Base-by-base conservation (phyloP, 2,888 invertebrate genomes). In the Ophion ellenae region DNA sequence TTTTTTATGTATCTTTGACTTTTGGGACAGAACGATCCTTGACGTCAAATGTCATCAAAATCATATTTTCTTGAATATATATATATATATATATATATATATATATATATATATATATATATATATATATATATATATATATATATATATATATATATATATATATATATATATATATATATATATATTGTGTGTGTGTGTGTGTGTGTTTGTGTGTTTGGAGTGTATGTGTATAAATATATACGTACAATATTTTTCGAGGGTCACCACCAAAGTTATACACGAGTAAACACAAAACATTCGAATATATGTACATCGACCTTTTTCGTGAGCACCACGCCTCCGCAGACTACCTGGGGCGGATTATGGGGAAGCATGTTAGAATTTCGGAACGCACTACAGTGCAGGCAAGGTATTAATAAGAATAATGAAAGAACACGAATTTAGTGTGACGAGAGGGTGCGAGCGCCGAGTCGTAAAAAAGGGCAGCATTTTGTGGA, bases 361-460 rank as follows among this genome's bases (percentile, higher is more conserved):
- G 53, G 53, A 53, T 17, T 53, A 53, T 53, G 14, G 14, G 17
- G 53, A 53, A 53, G 53, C 53, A 59, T 40, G 66, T 10, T 66
- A n/a, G 66, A n/a, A 28, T 61, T 69, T 69, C 47, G 45, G n/a
- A 59, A 20, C 28, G 40, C 17, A 32, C 24, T 40, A 32, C 5
- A 61, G 61, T 45, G 36, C 32, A 20, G 40, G 3, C 17, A n/a
- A 53, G n/a, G 32, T 45, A 53, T 53, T 53, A 53, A 53, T 53
- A 53, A 53, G 17, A 53, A 53, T 53, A 53, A 47, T 28, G 5
- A 80, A 71, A 71, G 24, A 57, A 57, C 17, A 74, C 40, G 24
- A 66, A 57, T 53, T 57, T 80, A 57, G 76, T 53, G 47, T 71
- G 71, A 57, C 71, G 28, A 71, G 7, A 7, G 57, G 17, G 32